Percentiles rank a stretch among this genome's conserved stretches.
Evolutionary conservation across 2,797 vertebrate species (phyloP).

Genomic region (Aplochiton taeniatus): DNA sequence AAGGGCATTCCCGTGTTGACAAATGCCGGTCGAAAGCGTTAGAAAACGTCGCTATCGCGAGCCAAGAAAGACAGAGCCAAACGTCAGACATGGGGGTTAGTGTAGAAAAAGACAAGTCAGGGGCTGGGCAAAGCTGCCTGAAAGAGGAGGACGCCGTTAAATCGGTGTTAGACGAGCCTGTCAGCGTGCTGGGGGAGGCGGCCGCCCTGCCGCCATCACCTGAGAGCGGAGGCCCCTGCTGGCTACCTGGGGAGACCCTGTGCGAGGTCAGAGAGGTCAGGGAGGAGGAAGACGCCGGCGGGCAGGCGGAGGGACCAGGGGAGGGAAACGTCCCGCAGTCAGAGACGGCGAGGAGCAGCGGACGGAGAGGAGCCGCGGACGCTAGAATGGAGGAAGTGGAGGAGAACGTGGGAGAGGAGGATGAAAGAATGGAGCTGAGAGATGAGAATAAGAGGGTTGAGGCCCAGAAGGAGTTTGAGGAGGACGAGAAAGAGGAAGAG

Average conservation of each 20-base stretch:
- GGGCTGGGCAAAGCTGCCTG: too few species aligned
- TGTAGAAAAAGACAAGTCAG: too few species aligned
- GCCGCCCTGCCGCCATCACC: not conserved
- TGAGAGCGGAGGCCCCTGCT: slow-evolving; percentile 6
- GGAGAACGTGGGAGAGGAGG: too few species aligned
- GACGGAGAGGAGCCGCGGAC: not conserved
- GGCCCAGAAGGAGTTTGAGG: not conserved
- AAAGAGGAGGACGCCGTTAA: slow-evolving; percentile 25
- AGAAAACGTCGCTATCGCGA: too few species aligned
- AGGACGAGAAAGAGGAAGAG: slow-evolving; percentile 10
- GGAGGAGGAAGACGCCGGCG: slow-evolving; percentile 3
- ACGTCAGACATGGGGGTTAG: too few species aligned
- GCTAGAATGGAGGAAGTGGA: not conserved
- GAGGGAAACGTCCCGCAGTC: slow-evolving; percentile 12
- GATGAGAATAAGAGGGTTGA: not conserved
- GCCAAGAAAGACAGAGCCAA: too few species aligned
- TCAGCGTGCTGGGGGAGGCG: not conserved
- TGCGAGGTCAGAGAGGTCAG: slow-evolving; percentile 2
- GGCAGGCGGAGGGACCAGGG: slow-evolving; percentile 10
- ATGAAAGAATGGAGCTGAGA: not conserved
- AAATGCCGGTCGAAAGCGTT: too few species aligned
- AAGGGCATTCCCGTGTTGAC: too few species aligned
- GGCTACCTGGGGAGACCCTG: slow-evolving; percentile 8
- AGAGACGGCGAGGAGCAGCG: not conserved
- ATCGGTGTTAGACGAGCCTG: not conserved